phyloP scores from a whole-genome alignment of 2,888 invertebrate genomes.

The Chironomus riparius region DNA sequence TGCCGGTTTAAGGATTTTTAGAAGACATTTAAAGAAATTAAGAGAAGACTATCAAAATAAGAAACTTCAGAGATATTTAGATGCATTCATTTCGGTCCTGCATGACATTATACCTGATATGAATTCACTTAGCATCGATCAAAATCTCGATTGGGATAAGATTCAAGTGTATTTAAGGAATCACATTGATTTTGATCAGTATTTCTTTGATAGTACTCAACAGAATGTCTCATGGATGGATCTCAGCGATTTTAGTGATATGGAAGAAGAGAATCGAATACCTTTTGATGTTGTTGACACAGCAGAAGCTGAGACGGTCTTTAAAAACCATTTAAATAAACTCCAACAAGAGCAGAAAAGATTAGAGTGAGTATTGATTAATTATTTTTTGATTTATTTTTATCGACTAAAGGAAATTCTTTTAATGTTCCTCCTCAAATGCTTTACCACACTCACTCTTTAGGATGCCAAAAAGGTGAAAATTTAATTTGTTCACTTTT shows the following conservation, averaged over 20 bases:
- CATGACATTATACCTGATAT: conserved; percentile 72
- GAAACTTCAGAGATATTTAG: conserved; percentile 66
- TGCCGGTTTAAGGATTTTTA: conserved; percentile 66
- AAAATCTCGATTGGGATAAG: conserved; percentile 74
- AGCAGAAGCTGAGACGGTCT: conserved; percentile 84
- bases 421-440: conserved; percentile 26
- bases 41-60: conserved; percentile 72
- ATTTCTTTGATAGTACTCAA: conserved; percentile 79
- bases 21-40: conserved; percentile 67
- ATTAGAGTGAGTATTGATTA: conserved; percentile 63
- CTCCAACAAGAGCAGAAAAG: conserved; percentile 87
- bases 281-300: conserved; percentile 88
- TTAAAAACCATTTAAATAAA: conserved; percentile 82
- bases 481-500: conserved; percentile 6
- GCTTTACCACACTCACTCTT: conserved; percentile 29
- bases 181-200: conserved; percentile 88
- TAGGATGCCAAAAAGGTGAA: conserved; percentile 48
- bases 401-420: background rate
- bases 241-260: conserved; percentile 52
- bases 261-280: conserved; percentile 62
- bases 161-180: conserved; percentile 76
- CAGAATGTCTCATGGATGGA: conserved; percentile 65
- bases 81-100: conserved; percentile 65
- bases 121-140: conserved; percentile 49
- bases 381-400: conserved; percentile 4